Percentiles rank a stretch among this genome's conserved stretches.
These are phyloP conservation scores for Chiloscyllium plagiosum DNA, from an alignment of 2,113 vertebrate genomes.

Conservation along the genomic window DNA sequence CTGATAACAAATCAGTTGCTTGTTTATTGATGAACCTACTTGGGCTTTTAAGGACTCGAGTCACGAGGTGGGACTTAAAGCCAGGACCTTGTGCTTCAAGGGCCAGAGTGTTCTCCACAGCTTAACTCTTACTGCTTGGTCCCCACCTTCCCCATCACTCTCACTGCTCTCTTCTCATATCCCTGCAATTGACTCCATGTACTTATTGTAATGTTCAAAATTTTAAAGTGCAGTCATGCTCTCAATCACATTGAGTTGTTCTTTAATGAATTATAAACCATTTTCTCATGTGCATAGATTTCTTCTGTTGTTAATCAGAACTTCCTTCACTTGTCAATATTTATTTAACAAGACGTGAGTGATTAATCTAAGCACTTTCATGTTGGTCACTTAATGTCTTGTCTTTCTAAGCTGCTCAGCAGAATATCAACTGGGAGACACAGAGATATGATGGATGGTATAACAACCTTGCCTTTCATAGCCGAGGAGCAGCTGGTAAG, in stretches of 20 bases:
- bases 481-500: constrained; percentile 66
- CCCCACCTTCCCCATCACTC: neutral
- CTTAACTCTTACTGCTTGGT: too few relatives aligned
- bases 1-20: too few relatives aligned
- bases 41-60: too few relatives aligned
- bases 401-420: constrained; percentile 52
- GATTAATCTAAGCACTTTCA: neutral
- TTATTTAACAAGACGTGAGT: neutral
- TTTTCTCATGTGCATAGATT: neutral
- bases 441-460: constrained; percentile 94
- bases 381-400: neutral
- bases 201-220: neutral
- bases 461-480: constrained; percentile 79
- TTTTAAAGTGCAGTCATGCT: neutral
- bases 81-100: too few relatives aligned
- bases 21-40: too few relatives aligned
- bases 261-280: neutral
- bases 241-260: neutral
- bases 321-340: neutral
- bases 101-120: too few relatives aligned
- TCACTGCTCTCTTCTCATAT: neutral
- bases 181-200: neutral
- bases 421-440: constrained; percentile 69
- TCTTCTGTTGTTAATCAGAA: neutral
- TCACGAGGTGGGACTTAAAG: too few relatives aligned